Evolutionary conservation across 37 sponge, comb jelly and placozoan genomes (phyloP).

Genomic region (Aphrocallistes beatrix): DNA sequence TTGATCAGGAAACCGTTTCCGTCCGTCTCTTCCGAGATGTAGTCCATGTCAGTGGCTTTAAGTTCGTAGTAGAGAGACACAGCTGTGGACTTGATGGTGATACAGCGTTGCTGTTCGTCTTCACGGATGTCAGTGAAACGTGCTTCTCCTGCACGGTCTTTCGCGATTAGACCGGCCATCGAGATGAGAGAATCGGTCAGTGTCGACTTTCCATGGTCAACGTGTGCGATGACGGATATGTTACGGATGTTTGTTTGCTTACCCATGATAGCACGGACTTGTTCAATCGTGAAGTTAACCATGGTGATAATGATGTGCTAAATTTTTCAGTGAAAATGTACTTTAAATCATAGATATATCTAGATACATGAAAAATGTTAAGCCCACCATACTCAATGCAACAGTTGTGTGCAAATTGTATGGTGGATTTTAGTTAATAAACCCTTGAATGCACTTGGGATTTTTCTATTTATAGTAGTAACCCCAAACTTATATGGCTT

Average conservation of each 20-base stretch:
- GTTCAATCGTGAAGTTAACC: neutral
- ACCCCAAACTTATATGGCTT: too few species aligned
- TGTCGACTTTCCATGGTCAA: conserved; percentile 97
- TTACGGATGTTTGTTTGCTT: conserved; percentile 95
- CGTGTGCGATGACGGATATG: conserved; percentile 99
- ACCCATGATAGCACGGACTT: conserved; percentile 92
- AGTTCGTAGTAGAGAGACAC: conserved; percentile 94
- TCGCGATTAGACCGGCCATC: conserved; percentile 95
- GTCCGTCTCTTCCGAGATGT: conserved; percentile 55
- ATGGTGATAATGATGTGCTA: too few species aligned
- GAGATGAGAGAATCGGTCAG: conserved; percentile 91
- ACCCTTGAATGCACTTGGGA: too few species aligned
- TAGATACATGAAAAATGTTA: too few species aligned
- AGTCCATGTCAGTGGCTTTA: conserved; percentile 54
- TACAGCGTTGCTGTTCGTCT: conserved; percentile 97
- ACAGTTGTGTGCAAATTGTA: too few species aligned
- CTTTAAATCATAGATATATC: too few species aligned
- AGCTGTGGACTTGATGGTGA: conserved; percentile 99
- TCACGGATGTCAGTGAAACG: conserved; percentile 93
- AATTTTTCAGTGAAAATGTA: too few species aligned
- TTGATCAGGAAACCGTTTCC: conserved; percentile 97
- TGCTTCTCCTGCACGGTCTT: conserved; percentile 69
- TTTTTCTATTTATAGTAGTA: too few species aligned
- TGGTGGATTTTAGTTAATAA: too few species aligned
- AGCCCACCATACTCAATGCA: too few species aligned